A percentile compares a stretch with the other conserved stretches of the same genome.
Conservation (phyloP, 2,113 vertebrate species). For the Ramphastos sulfuratus region DNA sequence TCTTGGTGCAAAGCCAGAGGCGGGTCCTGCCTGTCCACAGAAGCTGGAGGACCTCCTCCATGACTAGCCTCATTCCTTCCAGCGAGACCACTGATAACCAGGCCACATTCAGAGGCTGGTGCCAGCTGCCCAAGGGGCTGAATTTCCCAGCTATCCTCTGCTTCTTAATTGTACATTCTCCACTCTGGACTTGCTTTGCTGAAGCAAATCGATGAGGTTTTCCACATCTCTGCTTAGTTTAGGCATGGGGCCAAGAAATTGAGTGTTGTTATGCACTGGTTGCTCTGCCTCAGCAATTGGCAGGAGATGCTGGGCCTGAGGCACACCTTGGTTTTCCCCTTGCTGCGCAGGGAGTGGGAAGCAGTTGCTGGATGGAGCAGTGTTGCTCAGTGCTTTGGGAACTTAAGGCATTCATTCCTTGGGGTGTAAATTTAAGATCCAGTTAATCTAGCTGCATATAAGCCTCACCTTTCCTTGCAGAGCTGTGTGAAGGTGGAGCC, state of each 20-base stretch:
- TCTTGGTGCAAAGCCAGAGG: neutral
- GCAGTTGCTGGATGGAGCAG: accelerated
- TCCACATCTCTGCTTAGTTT: neutral
- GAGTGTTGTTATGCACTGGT: neutral
- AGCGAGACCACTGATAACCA: neutral
- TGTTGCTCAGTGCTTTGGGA: neutral
- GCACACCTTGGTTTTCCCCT: neutral
- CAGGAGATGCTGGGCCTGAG: neutral
- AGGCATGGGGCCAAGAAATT: neutral
- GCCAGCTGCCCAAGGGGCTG: neutral
- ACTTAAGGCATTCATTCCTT: neutral
- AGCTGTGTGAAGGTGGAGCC: neutral
- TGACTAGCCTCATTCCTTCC: neutral
- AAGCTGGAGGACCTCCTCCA: neutral
- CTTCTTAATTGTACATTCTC: neutral
- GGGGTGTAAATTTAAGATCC: neutral
- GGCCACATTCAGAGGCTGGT: neutral
- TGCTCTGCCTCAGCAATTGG: neutral
- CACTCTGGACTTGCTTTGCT: neutral
- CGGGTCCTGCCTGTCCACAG: neutral
- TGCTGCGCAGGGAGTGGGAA: neutral
- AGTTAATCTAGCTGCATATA: neutral
- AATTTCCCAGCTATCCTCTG: neutral
- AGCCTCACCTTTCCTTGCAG: neutral
- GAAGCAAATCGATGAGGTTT: neutral